Evolutionary conservation across 2,888 invertebrate genomes (phyloP).

Genomic region (Atethmia centrago): DNA sequence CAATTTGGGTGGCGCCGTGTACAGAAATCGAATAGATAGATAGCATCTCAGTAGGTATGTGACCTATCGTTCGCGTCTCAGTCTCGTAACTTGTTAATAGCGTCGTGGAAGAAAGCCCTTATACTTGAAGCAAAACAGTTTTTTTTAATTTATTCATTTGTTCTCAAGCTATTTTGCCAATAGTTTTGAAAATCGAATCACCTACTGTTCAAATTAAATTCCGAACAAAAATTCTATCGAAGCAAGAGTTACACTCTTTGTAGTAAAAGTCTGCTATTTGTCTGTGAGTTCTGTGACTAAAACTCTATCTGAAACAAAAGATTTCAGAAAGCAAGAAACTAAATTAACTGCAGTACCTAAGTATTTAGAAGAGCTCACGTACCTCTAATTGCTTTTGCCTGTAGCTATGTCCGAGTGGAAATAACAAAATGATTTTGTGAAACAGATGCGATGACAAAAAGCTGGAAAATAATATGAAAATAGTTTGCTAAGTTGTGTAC

Average conservation of each 20-base stretch:
- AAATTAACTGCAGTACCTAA: background rate
- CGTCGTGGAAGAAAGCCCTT: too few relatives aligned
- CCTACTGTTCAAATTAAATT: background rate
- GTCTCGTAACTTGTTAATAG: too few relatives aligned
- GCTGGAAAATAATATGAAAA: background rate
- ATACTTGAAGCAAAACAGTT: too few relatives aligned
- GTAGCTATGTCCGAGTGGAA: constrained; percentile 1
- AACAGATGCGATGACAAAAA: constrained; percentile 6
- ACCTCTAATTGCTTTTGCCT: constrained; percentile 35
- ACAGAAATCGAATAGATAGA: too few relatives aligned
- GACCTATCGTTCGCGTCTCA: too few relatives aligned
- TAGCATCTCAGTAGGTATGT: too few relatives aligned
- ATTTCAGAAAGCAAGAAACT: background rate
- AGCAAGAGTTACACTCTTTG: background rate
- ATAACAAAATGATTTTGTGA: constrained; percentile 1
- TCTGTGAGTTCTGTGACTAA: background rate
- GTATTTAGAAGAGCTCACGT: background rate
- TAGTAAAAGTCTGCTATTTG: background rate
- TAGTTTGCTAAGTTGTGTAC: background rate
- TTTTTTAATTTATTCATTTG: too few relatives aligned
- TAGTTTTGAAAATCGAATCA: background rate
- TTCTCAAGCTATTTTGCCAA: background rate
- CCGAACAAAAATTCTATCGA: background rate
- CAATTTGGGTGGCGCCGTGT: too few relatives aligned
- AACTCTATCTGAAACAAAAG: background rate